These are phyloP conservation scores for Stichopus horrens DNA, from an alignment of 53 echinoderm and acorn worm species.

Conservation along the genomic window DNA sequence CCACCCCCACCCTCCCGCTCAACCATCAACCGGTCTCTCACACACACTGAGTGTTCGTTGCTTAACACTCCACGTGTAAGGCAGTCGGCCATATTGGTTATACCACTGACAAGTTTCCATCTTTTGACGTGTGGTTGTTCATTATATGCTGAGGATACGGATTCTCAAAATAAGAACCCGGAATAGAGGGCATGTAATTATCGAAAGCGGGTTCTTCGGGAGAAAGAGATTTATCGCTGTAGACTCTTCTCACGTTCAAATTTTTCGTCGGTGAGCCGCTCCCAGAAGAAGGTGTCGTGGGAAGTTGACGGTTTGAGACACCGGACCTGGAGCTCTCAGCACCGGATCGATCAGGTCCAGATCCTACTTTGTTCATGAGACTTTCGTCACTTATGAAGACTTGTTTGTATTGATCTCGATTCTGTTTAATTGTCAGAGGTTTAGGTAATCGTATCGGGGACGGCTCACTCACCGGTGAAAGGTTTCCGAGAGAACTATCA, in stretches of 20 bases:
- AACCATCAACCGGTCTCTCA: background rate
- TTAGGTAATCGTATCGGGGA: slow-evolving; percentile 75
- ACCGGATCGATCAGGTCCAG: slow-evolving; percentile 61
- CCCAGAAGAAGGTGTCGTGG: slow-evolving; percentile 77
- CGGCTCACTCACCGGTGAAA: slow-evolving; percentile 46
- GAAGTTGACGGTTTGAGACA: slow-evolving; percentile 62
- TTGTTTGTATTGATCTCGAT: slow-evolving; percentile 70
- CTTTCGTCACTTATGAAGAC: slow-evolving; percentile 97
- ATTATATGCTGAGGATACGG: slow-evolving; percentile 59
- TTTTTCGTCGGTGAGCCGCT: slow-evolving; percentile 63
- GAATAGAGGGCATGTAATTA: slow-evolving; percentile 78
- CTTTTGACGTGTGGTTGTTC: background rate
- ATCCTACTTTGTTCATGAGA: slow-evolving; percentile 60
- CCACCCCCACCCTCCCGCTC: background rate
- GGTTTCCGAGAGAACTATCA: slow-evolving; percentile 23
- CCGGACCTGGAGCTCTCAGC: slow-evolving; percentile 78
- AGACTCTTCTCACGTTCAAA: slow-evolving; percentile 26
- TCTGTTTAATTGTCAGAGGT: slow-evolving; percentile 75
- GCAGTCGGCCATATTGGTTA: background rate
- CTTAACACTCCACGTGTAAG: no score
- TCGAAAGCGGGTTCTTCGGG: slow-evolving; percentile 88
- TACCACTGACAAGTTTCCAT: slow-evolving; percentile 27
- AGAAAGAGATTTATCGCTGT: slow-evolving; percentile 66
- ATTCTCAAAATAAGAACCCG: slow-evolving; percentile 83
- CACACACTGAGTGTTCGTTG: no score